phyloP scores from a whole-genome alignment of 2,113 vertebrate species.

The Falco punctatus region DNA sequence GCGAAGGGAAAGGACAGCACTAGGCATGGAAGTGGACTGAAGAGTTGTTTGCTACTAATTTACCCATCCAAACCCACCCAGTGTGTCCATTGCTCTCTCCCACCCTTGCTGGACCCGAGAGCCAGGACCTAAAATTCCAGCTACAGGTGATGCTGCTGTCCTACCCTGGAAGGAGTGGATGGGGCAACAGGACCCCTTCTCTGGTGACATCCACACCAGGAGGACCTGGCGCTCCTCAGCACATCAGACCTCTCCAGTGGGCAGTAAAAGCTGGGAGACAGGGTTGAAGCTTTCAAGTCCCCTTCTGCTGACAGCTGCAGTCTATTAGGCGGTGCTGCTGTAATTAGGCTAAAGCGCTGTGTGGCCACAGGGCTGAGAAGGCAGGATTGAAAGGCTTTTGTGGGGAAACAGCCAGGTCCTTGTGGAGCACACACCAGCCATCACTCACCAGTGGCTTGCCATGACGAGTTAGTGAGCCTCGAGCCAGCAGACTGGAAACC shows the following conservation, averaged over 20 bases:
- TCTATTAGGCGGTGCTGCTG: background rate
- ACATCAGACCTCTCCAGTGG: background rate
- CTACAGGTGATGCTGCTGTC: background rate
- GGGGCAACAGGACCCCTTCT: background rate
- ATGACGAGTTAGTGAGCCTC: background rate
- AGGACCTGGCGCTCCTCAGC: background rate
- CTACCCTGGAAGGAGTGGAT: background rate
- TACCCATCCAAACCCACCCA: background rate
- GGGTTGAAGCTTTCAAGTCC: rapidly evolving
- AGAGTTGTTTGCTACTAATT: background rate
- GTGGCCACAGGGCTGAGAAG: background rate
- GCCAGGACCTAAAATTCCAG: background rate
- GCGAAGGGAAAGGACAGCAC: background rate
- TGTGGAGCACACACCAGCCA: background rate
- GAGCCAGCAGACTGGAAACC: background rate
- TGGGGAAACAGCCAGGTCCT: background rate
- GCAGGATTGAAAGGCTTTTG: background rate
- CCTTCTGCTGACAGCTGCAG: background rate
- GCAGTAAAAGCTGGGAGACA: rapidly evolving
- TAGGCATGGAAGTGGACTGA: background rate
- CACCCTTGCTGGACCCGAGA: rapidly evolving
- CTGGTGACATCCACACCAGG: background rate
- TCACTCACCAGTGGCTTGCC: background rate
- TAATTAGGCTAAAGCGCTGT: background rate
- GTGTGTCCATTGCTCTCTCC: rapidly evolving